Evolutionary conservation across 2,797 vertebrate species (phyloP), one percentile per base, ranked within the genome.

Genomic region (Myotis findleyi): DNA sequence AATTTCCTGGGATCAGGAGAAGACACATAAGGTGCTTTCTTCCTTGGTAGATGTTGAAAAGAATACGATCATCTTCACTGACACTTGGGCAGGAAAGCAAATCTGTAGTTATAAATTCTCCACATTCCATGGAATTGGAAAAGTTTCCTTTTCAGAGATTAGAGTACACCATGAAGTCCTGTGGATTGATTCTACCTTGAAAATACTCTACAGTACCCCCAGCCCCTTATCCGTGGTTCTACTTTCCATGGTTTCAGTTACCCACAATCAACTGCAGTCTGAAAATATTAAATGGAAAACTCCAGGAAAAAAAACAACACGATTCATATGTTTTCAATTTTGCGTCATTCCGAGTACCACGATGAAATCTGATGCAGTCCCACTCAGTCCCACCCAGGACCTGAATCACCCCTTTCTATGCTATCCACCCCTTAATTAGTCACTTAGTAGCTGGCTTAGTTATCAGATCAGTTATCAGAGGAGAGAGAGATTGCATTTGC

Each of bases 21-120:
- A 90, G 71, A 91, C 30, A 77, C 1, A 23, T 4, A 44, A 80
- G 68, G 75, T 72, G 13, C 36, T 92, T 83, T 90, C 41, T 75
- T 66, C 85, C 66, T 90, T 81, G 27, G 21, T 49, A 53, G 38
- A 33, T 44, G 5, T 38, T 83, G 55, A 18, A 41, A 90, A 59
- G 21, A 93, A 79, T 44, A 62, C 16, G 13, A 89, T 27, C 41
- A 86, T 33, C 38, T 89, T 92, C 55, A 69, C 4, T 80, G 57
- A 83, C 94, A 87, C 20, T 36, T 68, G 92, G 73, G 30, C 53
- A 73, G 91, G 76, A 89, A 87, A 94, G 75, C 30, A 82, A 59
- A 81, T 71, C 33, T 81, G 68, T 25, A 62, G 14, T 38, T 69
- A 71, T 2, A 73, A 33, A 81, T 68, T 72, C 25, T 83, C 23